Evolutionary conservation across 2,797 vertebrate genomes (phyloP), one percentile per base, ranked within the genome.

Genomic region (Nasua narica): DNA sequence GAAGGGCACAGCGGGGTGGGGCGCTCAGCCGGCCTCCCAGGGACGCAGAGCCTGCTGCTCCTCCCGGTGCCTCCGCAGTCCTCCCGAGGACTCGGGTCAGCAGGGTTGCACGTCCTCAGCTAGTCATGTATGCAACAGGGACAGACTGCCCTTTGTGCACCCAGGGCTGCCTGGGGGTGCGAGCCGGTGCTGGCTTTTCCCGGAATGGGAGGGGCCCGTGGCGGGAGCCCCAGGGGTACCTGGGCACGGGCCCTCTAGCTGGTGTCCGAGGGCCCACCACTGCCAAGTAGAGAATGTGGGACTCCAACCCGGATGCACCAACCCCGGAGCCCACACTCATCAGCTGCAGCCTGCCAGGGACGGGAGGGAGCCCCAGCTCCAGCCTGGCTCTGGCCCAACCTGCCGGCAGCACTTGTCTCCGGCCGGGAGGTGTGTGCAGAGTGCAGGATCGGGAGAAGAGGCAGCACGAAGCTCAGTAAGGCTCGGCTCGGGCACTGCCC

Each of bases 141-240:
- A 96, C 78, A 82, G 81, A 62, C 69, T 88, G 90, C 76, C 52
- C 92, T 97, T 82, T 95, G 84, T 92, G 87, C 0, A 16, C 43
- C 13, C 52, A 18, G 7, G 29, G 79, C 54, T 65, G 74, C 70
- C 93, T 18, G 3, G 54, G 87, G 62, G 14, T 43, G 14, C 58
- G 4, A 14, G 89, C 14, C 25, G 27, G 21, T 21, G 46, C 76
- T 3, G 0, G 76, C 19, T 86, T 60, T 97, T 98, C 95, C 85
- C 21, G 37, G 96, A 97, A 95, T 35, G 11, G 48, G 76, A 67
- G 0, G n/a, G 27, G 60, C 62, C n/a, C 23, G 0, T 25, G 43
- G 43, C 60, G 35, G 62, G 40, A 35, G 40, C 77, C 72, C 81
- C 48, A 12, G 58, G 35, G 5, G 18, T 18, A 25, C 52, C 27